Base-by-base conservation (phyloP, 2,888 invertebrate genomes). In the Mamestra brassicae region DNA sequence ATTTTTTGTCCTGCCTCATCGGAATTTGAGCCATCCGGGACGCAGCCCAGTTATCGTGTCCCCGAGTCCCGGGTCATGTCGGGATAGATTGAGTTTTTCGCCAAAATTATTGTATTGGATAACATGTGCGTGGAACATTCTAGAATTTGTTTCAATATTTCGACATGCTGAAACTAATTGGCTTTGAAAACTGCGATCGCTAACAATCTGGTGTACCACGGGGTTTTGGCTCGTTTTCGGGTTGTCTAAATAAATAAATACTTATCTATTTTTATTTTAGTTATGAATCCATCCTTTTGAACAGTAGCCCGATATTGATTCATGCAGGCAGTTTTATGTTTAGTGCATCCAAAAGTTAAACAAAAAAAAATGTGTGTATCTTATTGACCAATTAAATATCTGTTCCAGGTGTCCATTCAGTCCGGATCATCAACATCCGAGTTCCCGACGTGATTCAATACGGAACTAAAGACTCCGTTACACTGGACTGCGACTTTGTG, bases 401-500 rank as follows among this genome's bases (percentile, higher is more conserved):
- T 58, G 13, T 80, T 78, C 2, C 62, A 97, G 97, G 97, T 91
- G 97, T 96, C 42, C 92, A 95, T 42, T 97, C 97, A 75, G 97
- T 97, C 6, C 95, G 97, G 67, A 97, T 97, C 84, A 96, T 97
- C 63, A 97, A 96, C 83, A 97, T 97, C 85, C 93, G 97, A 50
- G 97, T 97, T 13, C 97, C 97, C 3, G 96, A 97, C 83, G 95
- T 97, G 7, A 96, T 97, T 54, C 97, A 96, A 79, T 97, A 97
- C 79, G 97, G 97, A 7, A 97, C 97, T 15, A 95, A 95, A 64
- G 96, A 97, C 63, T 95, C 97, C 5, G 96, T 97, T 57, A 96
- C 98, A 3, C 94, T 98, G 79, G 98, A 98, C 92, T 98, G 98
- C 89, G 97, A 98, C 88, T 98, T 97, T 85, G 94, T 97, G 26